phyloP scores from a whole-genome alignment of 2,797 vertebrate genomes.

The Okamejei kenojei region DNA sequence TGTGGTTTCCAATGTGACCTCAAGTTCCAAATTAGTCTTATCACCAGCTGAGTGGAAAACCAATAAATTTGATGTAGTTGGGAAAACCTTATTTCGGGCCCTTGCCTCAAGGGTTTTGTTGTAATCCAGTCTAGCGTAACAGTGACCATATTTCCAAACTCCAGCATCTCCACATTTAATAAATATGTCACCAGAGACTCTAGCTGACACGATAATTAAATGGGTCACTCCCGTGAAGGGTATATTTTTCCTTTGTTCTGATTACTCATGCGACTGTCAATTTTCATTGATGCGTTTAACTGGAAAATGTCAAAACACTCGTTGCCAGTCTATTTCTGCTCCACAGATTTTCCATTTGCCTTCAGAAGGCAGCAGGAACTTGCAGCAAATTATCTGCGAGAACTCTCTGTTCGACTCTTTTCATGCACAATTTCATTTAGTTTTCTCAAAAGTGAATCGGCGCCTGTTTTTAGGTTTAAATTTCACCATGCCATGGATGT shows the following conservation, averaged over 20 bases:
- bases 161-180: neutral
- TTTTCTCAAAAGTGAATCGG: neutral
- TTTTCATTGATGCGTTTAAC: neutral
- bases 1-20: neutral
- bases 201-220: neutral
- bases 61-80: constrained; percentile 21
- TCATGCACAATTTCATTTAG: neutral
- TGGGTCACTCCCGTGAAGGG: neutral
- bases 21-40: neutral
- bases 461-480: neutral
- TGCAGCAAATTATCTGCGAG: neutral
- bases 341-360: neutral
- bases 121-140: neutral
- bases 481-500: too few species aligned
- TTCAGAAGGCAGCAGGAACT: neutral
- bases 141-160: neutral
- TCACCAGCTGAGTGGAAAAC: neutral
- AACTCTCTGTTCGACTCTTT: neutral
- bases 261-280: neutral
- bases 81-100: neutral
- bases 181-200: constrained; percentile 1
- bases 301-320: neutral
- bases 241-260: constrained; percentile 31
- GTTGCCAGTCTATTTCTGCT: neutral
- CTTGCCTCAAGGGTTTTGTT: neutral